Percentiles rank a stretch among this genome's conserved stretches.
Conservation (phyloP, 2,797 vertebrate genomes). For the Sebastes hubbsi region DNA sequence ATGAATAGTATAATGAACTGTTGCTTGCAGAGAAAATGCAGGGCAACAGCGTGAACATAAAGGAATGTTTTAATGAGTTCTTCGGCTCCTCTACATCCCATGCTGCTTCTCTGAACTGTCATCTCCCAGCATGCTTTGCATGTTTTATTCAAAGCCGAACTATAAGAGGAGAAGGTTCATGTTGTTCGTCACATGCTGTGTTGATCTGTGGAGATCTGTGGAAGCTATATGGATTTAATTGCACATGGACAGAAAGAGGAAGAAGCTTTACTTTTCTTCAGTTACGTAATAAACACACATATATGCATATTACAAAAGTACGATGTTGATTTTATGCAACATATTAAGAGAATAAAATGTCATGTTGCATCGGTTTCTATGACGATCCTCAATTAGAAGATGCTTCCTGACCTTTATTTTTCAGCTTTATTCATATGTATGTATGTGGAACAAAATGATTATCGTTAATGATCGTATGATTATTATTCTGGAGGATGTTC, state of each 20-base stretch:
- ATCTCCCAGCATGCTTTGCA: constrained; percentile 27
- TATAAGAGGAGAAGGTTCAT: not conserved
- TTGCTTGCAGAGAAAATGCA: not conserved
- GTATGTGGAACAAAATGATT: constrained; percentile 3
- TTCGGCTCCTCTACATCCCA: not conserved
- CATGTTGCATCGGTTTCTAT: not conserved
- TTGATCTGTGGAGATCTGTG: not conserved
- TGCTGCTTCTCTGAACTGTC: constrained; percentile 8
- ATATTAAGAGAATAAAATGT: not conserved
- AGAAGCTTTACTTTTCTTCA: not conserved
- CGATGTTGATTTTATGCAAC: not conserved
- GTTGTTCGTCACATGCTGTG: not conserved
- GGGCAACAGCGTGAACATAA: not conserved
- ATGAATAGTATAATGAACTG: not conserved
- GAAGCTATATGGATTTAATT: not conserved
- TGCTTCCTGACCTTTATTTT: not conserved
- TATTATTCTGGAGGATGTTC: not conserved
- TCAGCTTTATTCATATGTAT: not conserved
- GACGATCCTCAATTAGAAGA: not conserved
- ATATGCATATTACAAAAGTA: not conserved
- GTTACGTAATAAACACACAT: not conserved
- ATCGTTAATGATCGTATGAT: not conserved
- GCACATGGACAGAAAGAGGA: not conserved
- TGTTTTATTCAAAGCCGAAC: constrained; percentile 52
- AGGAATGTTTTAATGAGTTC: constrained; percentile 5